Base-by-base conservation (phyloP, 2,113 vertebrate species). In the Atractosteus spatula region DNA sequence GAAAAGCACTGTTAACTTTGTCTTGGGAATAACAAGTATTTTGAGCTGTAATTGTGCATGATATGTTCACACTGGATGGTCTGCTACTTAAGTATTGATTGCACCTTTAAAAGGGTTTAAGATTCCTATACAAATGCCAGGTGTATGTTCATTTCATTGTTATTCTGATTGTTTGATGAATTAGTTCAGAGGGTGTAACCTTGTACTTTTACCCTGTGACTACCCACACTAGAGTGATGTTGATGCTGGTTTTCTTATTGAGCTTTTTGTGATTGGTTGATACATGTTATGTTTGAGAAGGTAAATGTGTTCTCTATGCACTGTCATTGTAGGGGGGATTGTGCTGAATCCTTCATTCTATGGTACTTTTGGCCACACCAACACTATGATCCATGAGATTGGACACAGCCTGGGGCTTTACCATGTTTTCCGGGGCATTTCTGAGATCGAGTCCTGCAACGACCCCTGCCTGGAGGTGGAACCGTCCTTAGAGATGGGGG, bases 311-410 rank as follows among this genome's bases (percentile, higher is more conserved):
- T 55, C 41, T 3, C 6, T 64, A 7, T 63, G 16, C 66, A 3
- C 51, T 78, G 10, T 61, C n/a, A 73, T 66, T 70, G n/a, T 75
- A 96, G 96, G 96, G 45, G 97, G 97, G 47, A 98, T 99, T 55
- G 97, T 99, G 73, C 89, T 99, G 82, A 99, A 98, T 41, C 97
- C 97, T 0, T 96, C 97, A 41, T 98, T 98, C 83, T 99, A 98
- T 0, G 97, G 97, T 0, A 95, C 94, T 41, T 94, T 94, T 16
- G 96, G 96, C 29, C 97, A 99, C 85, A 98, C 96, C 0, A 95
- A 99, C 87, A 99, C 97, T 2, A 98, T 99, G 97, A 96, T 98
- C 84, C 97, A 99, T 3, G 97, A 99, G 79, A 95, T 99, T 0
- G 97, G 97, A 13, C 97, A 99, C 78, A 99, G 95, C 80, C 89